A percentile compares a stretch with the other conserved stretches of the same genome.
phyloP scores from a whole-genome alignment of 2,888 invertebrate species.

The Drosophila limbata region DNA sequence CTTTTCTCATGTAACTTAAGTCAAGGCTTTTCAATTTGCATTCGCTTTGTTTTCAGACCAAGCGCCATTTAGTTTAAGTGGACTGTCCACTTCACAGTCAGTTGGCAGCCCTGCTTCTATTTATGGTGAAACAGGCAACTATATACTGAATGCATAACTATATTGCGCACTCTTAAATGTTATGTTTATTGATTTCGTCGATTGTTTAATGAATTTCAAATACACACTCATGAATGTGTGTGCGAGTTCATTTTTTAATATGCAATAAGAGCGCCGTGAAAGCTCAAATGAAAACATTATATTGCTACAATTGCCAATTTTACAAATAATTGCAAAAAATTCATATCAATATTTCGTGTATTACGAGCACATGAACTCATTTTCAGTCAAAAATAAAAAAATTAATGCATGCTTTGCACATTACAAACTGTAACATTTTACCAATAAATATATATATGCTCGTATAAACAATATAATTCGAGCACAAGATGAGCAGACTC shows the following conservation, averaged over 20 bases:
- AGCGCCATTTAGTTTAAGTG: constrained; percentile 9
- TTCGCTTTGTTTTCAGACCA: constrained; percentile 11
- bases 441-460: background rate
- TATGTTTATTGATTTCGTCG: constrained; percentile 63
- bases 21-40: constrained; percentile 7
- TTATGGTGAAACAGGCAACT: constrained; percentile 1
- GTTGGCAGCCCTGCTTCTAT: constrained; percentile 8
- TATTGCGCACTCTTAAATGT: constrained; percentile 45
- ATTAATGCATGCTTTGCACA: background rate
- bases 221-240: constrained; percentile 14
- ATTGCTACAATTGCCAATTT: background rate
- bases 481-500: constrained; percentile 5
- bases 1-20: background rate
- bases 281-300: constrained; percentile 20
- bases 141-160: constrained; percentile 4
- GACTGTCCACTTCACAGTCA: constrained; percentile 11
- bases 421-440: background rate
- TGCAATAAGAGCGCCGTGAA: constrained; percentile 4
- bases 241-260: constrained; percentile 22
- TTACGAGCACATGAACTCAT: background rate
- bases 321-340: constrained; percentile 16
- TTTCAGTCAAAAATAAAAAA: background rate
- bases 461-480: background rate
- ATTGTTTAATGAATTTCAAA: constrained; percentile 72
- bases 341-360: constrained; percentile 15